Evolutionary conservation across 2,113 vertebrate species (phyloP), one percentile per base, ranked within the genome.

Genomic region (Dissostichus mawsoni): DNA sequence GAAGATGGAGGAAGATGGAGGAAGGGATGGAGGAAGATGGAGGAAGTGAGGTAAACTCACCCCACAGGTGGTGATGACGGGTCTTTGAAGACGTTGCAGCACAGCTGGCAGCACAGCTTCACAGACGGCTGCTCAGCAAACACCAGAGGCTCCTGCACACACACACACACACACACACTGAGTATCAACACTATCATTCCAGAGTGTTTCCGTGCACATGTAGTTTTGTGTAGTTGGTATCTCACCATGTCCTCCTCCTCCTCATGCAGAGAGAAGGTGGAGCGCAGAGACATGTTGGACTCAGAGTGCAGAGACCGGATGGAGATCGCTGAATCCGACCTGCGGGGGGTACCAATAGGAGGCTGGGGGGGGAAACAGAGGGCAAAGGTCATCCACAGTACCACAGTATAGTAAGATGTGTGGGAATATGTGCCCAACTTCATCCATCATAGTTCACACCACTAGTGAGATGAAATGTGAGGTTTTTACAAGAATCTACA

Each of bases 231-330:
- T 20, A 36, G 47, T 72, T 52, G 5, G 36, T 14, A 36, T 91
- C 96, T 66, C 94, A 99, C 98, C 91, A 94, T 95, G 94, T 99
- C 98, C 83, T 99, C 98, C 85, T 99, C 98, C 90, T 99, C 98
- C 87, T 99, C 98, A 0, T 99, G 98, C 84, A 99, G 95, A 0
- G 98, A 99, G 93, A 98, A 99, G 0, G 98, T 99, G 53, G 98
- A 99, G 83, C 98, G 98, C 87, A 99, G 84, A 69, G 98, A 99
- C 97, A 99, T 99, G 95, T 96, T 99, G 94, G 98, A 99, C 93
- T 99, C 98, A 0, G 98, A 99, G 87, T 99, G 98, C 80, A 99
- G 88, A 0, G 98, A 99, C 48, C 98, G 97, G 57, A 99, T 92
- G 0, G 98, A 99, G 94, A 99, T 99, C 66, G 97, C 97, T 0